phyloP scores from a whole-genome alignment of 2,113 vertebrate species.

The Hemibagrus wyckioides region DNA sequence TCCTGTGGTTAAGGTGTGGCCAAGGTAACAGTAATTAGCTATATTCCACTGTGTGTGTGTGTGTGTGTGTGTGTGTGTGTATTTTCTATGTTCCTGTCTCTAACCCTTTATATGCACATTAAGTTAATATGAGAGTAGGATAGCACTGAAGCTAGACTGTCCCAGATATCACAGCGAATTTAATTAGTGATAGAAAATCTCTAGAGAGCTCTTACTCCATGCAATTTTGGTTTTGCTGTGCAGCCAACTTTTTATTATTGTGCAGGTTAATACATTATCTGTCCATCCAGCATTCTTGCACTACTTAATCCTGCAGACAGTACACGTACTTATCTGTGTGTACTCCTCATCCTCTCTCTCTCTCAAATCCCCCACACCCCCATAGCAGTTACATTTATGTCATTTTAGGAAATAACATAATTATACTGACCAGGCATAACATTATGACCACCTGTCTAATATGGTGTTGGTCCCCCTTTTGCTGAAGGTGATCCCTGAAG shows the following conservation, averaged over 20 bases:
- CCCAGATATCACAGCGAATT: conserved; percentile 34
- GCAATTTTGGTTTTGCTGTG: conserved; percentile 13
- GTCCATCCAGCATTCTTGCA: not conserved
- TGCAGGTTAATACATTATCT: conserved; percentile 2
- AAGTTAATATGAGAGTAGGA: conserved; percentile 19
- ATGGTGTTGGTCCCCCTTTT: too few species aligned
- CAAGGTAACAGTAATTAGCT: not conserved
- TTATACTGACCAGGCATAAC: not conserved
- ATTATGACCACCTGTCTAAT: too few species aligned
- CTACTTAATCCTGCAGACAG: not conserved
- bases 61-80: not conserved
- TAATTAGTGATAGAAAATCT: conserved; percentile 20
- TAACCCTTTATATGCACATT: conserved; percentile 44
- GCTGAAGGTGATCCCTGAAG: too few species aligned
- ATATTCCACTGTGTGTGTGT: not conserved
- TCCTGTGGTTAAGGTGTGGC: not conserved
- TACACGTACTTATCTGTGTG: not conserved
- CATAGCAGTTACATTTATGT: not conserved
- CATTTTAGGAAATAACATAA: not conserved
- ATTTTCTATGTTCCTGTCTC: not conserved
- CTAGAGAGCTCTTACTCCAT: conserved; percentile 33
- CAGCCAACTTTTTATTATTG: not conserved
- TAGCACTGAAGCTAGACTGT: conserved; percentile 12
- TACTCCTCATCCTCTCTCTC: not conserved
- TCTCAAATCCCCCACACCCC: not conserved